Evolutionary conservation across 1,140 invertebrate species (phyloP), one percentile per base, ranked within the genome.

Genomic region (Ericerus pela): DNA sequence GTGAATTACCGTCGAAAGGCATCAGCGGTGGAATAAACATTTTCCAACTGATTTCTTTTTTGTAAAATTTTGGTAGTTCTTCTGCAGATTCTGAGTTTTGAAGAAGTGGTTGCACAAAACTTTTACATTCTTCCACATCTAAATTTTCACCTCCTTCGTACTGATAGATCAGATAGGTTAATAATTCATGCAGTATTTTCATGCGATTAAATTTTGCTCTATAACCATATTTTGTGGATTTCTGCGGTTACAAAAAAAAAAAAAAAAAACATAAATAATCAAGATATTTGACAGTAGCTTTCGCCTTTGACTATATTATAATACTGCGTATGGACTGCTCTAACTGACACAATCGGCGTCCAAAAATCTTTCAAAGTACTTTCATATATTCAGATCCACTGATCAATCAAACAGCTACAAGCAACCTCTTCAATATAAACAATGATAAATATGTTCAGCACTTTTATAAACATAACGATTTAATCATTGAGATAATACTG

Each of bases 11-110:
- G 33, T 62, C 65, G 63, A 85, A 79, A 38, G 67, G 63, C 1
- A 78, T 80, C 33, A 88, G 62, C 1, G 82, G 78, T 1, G 81
- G 77, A 11, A 89, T 68, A 63, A 88, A 88, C 67, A 80, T 85
- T 67, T 79, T 81, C 83, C 82, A 87, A 59, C 67, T 70, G 2
- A 80, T 66, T 59, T 76, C 69, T 1, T 69, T 66, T 11, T 62
- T 67, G 52, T 78, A 81, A 59, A 78, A 67, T 5, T 62, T 65
- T 6, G 73, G 65, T 27, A 76, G 66, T 56, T 76, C 69, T 6
- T 68, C 61, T 0, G 60, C 58, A 10, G 74, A 63, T 56, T 72
- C 71, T 53, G 70, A 69, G 31, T 67, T 54, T 36, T 72, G 59
- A 38, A n/a, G 29, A 57, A 27, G 52, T 55, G 29, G 33, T 30